phyloP scores from a whole-genome alignment of 2,113 vertebrate species.

The Cebus imitator region DNA sequence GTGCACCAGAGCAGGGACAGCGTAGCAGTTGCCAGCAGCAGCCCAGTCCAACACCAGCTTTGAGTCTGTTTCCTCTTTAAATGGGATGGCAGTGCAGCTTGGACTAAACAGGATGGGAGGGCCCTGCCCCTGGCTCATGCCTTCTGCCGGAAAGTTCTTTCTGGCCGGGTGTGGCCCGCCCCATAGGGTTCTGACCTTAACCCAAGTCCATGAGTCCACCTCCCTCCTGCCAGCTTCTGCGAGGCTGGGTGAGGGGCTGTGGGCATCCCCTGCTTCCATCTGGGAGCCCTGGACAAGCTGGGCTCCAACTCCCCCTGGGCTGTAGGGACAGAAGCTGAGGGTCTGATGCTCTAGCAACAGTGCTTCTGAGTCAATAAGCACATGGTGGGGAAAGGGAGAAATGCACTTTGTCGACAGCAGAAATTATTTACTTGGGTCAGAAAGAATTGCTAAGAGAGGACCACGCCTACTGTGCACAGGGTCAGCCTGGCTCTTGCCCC shows the following conservation, averaged over 20 bases:
- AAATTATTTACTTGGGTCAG: slow-evolving; percentile 62
- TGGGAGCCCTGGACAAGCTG: not conserved
- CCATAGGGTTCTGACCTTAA: not conserved
- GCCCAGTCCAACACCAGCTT: not conserved
- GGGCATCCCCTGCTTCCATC: not conserved
- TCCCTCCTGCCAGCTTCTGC: not conserved
- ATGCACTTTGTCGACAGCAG: slow-evolving; percentile 70
- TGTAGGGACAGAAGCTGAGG: slow-evolving; percentile 25
- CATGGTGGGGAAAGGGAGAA: slow-evolving; percentile 46
- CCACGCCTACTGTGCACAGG: not conserved
- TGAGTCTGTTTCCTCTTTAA: slow-evolving; percentile 21
- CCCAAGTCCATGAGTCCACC: not conserved
- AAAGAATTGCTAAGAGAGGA: slow-evolving; percentile 55
- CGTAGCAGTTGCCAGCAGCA: not conserved
- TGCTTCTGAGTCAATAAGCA: slow-evolving; percentile 59
- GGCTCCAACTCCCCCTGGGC: not conserved
- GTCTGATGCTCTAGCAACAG: not conserved
- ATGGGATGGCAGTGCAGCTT: not conserved
- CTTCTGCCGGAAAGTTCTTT: not conserved
- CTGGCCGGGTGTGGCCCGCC: not conserved
- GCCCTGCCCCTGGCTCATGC: not conserved
- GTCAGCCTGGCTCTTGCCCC: not conserved
- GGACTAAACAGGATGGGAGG: not conserved
- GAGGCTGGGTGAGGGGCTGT: not conserved
- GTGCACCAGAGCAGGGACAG: not conserved